Evolutionary conservation across 2,113 vertebrate species (phyloP), one percentile per base, ranked within the genome.

Genomic region (Atractosteus spatula): DNA sequence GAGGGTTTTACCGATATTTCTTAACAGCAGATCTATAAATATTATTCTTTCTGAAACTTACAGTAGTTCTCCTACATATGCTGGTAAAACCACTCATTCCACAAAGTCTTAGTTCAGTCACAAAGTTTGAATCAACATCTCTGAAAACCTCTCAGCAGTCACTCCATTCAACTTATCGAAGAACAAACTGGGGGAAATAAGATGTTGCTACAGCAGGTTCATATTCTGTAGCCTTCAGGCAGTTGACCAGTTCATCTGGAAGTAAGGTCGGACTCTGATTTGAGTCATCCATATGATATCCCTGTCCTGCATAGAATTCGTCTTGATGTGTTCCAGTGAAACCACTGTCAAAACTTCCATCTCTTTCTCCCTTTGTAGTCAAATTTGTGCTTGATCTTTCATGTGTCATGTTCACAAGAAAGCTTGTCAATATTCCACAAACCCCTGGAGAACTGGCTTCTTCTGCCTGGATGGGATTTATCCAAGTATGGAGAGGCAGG

Each of bases 131-230:
- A 51, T 51, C 5, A 41, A n/a, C 7, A 2, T 11, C 17, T 64
- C 11, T 16, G 2, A 4, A n/a, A 55, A 8, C 44, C 5, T 14
- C 3, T 72, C 62, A 57, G 51, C 41, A 14, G 13, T 57, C 14
- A 41, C n/a, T 57, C 7, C 8, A 11, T 42, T 44, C 17, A 42
- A 5, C 16, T 61, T 65, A 68, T 61, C 75, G 11, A 64, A 45
- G 12, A 61, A 79, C 69, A 51, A 71, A 17, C 69, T 89, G 88
- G 41, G 87, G 85, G 47, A 89, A 81, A 72, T 89, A 88, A 29
- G 75, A 82, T 3, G 7, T 65, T 7, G 16, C 69, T 56, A 73
- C 62, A 6, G 2, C 6, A 3, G 17, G 43, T 62, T 76, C 77
- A 41, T 29, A 51, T 41, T n/a, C 51, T 44, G 62, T 55, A 7